Evolutionary conservation across 1,140 invertebrate genomes (phyloP).

Genomic region (Lithobius niger): DNA sequence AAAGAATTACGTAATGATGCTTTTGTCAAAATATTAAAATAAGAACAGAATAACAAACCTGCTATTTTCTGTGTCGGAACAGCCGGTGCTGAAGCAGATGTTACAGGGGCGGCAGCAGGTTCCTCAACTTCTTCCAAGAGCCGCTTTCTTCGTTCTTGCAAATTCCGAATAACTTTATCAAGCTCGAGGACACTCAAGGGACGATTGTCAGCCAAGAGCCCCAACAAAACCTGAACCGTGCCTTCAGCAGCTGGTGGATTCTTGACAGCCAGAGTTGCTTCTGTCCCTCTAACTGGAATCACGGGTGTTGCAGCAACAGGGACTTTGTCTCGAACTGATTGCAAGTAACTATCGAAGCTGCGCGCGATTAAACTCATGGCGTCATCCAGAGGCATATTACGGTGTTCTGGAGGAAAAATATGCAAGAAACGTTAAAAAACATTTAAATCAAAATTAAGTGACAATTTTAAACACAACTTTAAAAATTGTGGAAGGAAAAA

Average conservation of each 20-base stretch:
- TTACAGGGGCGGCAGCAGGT: not conserved
- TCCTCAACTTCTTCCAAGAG: conserved; percentile 21
- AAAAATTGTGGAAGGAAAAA: too few relatives aligned
- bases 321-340: conserved; percentile 13
- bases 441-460: too few relatives aligned
- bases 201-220: conserved; percentile 61
- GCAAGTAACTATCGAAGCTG: conserved; percentile 64
- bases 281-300: not conserved
- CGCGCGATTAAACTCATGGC: conserved; percentile 60
- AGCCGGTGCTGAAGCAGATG: too few relatives aligned
- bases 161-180: conserved; percentile 60
- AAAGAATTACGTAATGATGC: too few relatives aligned
- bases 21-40: too few relatives aligned
- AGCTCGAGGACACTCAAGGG: conserved; percentile 65
- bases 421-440: conserved; percentile 5
- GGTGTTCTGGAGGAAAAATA: conserved; percentile 48
- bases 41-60: too few relatives aligned
- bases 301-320: conserved; percentile 4
- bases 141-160: conserved; percentile 56
- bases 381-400: conserved; percentile 89
- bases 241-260: conserved; percentile 16
- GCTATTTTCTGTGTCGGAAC: too few relatives aligned
- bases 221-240: conserved; percentile 49
- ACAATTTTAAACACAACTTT: too few relatives aligned
- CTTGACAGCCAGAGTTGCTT: not conserved